Base-by-base conservation (phyloP, 2,797 vertebrate genomes). In the Siniperca obscura region DNA sequence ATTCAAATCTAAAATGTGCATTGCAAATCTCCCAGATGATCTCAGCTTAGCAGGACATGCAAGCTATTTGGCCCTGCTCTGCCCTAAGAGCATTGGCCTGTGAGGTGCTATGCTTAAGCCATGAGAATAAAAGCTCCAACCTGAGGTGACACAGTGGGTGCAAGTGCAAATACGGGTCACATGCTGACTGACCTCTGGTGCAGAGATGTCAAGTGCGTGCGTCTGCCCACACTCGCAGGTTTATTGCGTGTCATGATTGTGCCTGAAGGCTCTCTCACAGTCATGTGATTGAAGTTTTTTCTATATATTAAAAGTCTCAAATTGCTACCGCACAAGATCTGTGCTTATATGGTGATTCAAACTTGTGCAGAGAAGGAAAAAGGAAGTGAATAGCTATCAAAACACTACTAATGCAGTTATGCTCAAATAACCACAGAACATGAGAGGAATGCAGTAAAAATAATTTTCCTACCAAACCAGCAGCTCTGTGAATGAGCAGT, bases 11-110 rank as follows among this genome's bases (percentile, higher is more conserved):
- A 74, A 87, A 93, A 93, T 91, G 90, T 94, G 92, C 91, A 91
- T 92, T 91, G 92, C 89, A 95, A 95, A 95, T 94, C 91, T 89
- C 83, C 74, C 81, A 74, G 90, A 93, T 93, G 90, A 94, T 94
- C 90, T 89, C 79, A 80, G 92, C 85, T 95, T 94, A 94, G 85
- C 71, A 70, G 65, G 78, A 73, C 81, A 85, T 88, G 87, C 60
- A 72, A 91, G 90, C 85, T 84, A 61, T 87, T 94, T 92, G 90
- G 90, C 83, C 76, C 53, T 21, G 46, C 74, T 70, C 75, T 74
- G 56, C 70, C 67, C 59, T 89, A 89, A 92, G 88, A 92, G 87
- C 88, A 87, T 85, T 92, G 89, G 82, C 81, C 86, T 64, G 82
- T 80, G 76, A 90, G 90, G 84, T 71, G 83, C 68, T 48, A 19